Conservation (phyloP, 1,140 invertebrate genomes). For the Pseudobourletiella spinata region DNA sequence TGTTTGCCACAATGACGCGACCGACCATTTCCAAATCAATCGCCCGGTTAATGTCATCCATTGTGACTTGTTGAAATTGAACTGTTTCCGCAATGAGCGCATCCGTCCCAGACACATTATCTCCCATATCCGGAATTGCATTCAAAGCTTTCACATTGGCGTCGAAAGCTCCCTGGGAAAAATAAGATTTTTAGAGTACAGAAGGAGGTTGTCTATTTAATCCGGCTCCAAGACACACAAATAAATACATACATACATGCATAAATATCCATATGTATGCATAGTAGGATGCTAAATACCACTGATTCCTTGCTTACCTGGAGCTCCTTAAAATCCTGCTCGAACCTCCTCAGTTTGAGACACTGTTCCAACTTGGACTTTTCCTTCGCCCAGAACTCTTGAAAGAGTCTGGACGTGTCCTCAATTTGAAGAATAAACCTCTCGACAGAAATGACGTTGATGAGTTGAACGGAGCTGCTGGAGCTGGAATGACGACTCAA, state of each 20-base stretch:
- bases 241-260: too few relatives aligned
- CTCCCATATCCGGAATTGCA: slow-evolving; percentile 69
- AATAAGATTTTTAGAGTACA: too few relatives aligned
- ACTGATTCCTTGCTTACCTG: too few relatives aligned
- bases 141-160: slow-evolving; percentile 42
- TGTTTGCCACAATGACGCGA: slow-evolving; percentile 51
- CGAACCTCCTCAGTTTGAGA: slow-evolving; percentile 78
- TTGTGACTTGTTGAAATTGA: slow-evolving; percentile 55
- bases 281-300: too few relatives aligned
- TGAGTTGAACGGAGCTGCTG: slow-evolving; percentile 46
- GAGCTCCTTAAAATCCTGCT: slow-evolving; percentile 74
- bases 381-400: slow-evolving; percentile 86
- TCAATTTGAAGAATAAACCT: slow-evolving; percentile 87
- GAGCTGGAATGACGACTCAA: too few relatives aligned
- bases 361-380: slow-evolving; percentile 78
- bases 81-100: slow-evolving; percentile 64
- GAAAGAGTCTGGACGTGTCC: slow-evolving; percentile 87
- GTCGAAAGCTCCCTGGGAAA: slow-evolving; percentile 43
- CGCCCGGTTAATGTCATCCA: slow-evolving; percentile 59
- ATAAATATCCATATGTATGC: too few relatives aligned
- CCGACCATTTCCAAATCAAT: slow-evolving; percentile 48
- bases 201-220: slow-evolving; percentile 31
- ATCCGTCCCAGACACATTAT: slow-evolving; percentile 67
- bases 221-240: neutral
- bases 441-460: slow-evolving; percentile 86